These are phyloP conservation scores for Dissostichus mawsoni DNA, from an alignment of 2,113 vertebrate genomes.

Conservation along the genomic window DNA sequence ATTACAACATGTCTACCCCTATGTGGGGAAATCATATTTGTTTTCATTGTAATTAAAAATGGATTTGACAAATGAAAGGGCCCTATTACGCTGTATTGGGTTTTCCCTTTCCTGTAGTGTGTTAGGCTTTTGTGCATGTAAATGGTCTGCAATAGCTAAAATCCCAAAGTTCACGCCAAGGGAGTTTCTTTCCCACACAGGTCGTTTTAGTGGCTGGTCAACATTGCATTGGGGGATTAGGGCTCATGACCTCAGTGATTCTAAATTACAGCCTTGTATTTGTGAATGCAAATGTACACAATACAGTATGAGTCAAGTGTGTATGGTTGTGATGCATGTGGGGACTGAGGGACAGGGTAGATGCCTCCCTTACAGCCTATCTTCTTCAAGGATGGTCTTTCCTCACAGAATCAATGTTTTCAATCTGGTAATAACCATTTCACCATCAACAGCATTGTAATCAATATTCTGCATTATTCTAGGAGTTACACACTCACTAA, in stretches of 20 bases:
- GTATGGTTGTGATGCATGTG: background rate
- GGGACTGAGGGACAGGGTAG: background rate
- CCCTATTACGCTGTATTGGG: too few species aligned
- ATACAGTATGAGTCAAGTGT: too few species aligned
- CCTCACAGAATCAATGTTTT: constrained; percentile 59
- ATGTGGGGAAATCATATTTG: background rate
- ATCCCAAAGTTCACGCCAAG: too few species aligned
- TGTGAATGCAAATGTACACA: too few species aligned
- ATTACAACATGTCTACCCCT: background rate
- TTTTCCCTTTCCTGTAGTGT: too few species aligned
- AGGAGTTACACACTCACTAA: constrained; percentile 8
- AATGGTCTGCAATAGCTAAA: too few species aligned
- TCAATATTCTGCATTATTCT: constrained; percentile 50
- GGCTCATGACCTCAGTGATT: too few species aligned
- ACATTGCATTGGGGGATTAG: background rate
- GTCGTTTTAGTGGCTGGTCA: too few species aligned
- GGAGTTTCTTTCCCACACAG: too few species aligned
- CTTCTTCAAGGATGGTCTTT: constrained; percentile 50
- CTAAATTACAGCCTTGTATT: background rate
- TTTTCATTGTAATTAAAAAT: background rate
- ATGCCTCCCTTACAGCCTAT: constrained; percentile 11
- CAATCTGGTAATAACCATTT: constrained; percentile 58
- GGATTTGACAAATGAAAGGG: background rate
- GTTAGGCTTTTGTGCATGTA: too few species aligned
- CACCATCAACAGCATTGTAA: constrained; percentile 43